Conservation (phyloP, 2,797 vertebrate genomes). For the Eutrigla gurnardus region DNA sequence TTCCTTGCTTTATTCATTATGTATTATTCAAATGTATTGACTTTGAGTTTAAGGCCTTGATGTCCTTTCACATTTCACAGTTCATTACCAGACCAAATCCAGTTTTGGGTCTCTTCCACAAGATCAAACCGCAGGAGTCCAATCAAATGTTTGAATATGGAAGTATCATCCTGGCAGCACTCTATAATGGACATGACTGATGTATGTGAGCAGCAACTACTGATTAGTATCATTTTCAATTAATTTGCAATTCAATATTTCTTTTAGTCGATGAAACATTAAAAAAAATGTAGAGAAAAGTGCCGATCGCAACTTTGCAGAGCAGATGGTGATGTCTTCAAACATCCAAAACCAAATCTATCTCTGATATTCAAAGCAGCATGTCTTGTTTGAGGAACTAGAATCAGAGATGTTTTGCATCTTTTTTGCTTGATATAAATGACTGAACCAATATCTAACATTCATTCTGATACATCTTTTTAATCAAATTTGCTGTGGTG, state of each 20-base stretch:
- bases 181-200: background rate
- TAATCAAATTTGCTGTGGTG: background rate
- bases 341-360: background rate
- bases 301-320: background rate
- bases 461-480: background rate
- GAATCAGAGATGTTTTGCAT: background rate
- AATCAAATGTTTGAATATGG: slow-evolving; percentile 18
- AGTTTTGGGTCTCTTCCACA: slow-evolving; percentile 19
- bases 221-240: background rate
- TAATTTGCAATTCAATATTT: background rate
- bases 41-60: slow-evolving; percentile 18
- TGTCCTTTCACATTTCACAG: slow-evolving; percentile 40
- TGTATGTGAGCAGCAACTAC: background rate
- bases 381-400: background rate
- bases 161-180: background rate
- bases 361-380: background rate
- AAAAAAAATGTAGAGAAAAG: background rate
- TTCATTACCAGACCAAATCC: slow-evolving; percentile 23
- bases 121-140: slow-evolving; percentile 37
- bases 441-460: too few species aligned
- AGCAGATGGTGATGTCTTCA: background rate
- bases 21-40: slow-evolving; percentile 25
- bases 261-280: background rate
- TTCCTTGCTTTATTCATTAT: slow-evolving; percentile 27
- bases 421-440: background rate